Conservation (phyloP, 2,888 invertebrate genomes). For the Torymus aiolomorphi region DNA sequence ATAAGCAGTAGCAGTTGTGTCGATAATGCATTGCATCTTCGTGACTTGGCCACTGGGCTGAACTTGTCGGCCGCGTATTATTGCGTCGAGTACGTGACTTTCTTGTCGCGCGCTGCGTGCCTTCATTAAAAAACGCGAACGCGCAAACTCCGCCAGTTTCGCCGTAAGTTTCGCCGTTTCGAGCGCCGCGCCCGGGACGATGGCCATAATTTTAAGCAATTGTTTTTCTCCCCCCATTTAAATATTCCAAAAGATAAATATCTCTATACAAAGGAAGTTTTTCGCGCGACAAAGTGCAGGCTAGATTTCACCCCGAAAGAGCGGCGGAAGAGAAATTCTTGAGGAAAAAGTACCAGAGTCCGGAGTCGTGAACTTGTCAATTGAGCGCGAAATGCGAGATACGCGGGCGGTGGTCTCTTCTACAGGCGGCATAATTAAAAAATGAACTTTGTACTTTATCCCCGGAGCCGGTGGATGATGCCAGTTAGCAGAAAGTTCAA, state of each 20-base stretch:
- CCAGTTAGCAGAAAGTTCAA: conserved; percentile 74
- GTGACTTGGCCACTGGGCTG: conserved; percentile 44
- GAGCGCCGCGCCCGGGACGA: not conserved
- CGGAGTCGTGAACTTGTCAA: conserved; percentile 27
- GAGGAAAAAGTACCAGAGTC: not conserved
- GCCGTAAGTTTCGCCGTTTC: not conserved
- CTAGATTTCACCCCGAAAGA: not conserved
- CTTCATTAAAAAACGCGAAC: conserved; percentile 25
- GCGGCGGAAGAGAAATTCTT: conserved; percentile 1
- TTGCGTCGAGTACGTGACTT: conserved; percentile 51
- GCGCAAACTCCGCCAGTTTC: not conserved
- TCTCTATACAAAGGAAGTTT: not conserved
- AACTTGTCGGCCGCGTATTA: conserved; percentile 25
- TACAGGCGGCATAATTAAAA: conserved; percentile 69
- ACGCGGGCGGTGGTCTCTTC: conserved; percentile 12
- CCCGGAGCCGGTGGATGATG: conserved; percentile 62
- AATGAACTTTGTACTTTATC: conserved; percentile 73
- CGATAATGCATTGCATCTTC: conserved; percentile 57
- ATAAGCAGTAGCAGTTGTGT: conserved; percentile 36
- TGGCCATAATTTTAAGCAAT: conserved; percentile 4
- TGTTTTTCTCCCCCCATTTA: not conserved
- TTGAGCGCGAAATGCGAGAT: conserved; percentile 28
- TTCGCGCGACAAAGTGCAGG: not conserved
- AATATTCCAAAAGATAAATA: not conserved
- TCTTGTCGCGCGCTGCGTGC: conserved; percentile 19